These are phyloP conservation scores for Lutjanus campechanus DNA, from an alignment of 2,797 vertebrate genomes.

Conservation along the genomic window DNA sequence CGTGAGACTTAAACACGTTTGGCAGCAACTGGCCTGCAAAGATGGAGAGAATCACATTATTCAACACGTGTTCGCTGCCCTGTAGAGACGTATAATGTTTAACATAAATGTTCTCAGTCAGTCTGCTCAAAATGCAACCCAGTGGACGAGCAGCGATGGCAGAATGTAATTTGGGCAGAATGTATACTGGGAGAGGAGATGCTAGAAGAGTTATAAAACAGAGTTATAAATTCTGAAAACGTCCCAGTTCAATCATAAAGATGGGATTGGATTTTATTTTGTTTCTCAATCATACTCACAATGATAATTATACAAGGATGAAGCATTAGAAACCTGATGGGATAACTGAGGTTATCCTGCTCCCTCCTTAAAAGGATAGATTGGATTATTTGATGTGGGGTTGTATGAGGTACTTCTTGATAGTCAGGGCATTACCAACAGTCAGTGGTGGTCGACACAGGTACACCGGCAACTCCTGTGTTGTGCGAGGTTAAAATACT, in stretches of 20 bases:
- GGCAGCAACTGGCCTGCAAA: conserved; percentile 94
- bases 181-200: neutral
- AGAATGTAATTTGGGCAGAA: conserved; percentile 5
- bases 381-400: too few relatives aligned
- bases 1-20: conserved; percentile 97
- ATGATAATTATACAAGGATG: neutral
- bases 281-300: neutral
- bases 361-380: neutral
- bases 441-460: too few relatives aligned
- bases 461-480: too few relatives aligned
- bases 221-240: neutral
- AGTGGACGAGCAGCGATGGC: neutral
- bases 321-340: neutral
- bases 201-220: neutral
- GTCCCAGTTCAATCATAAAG: neutral
- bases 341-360: neutral
- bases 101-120: neutral
- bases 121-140: neutral
- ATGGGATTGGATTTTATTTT: neutral
- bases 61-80: neutral
- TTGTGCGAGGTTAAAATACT: too few relatives aligned
- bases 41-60: conserved; percentile 8
- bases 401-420: too few relatives aligned
- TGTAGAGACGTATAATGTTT: neutral
- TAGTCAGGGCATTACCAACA: too few relatives aligned